A percentile compares a stretch with the other conserved stretches of the same genome.
phyloP scores from a whole-genome alignment of 1,140 invertebrate genomes.

The Neotoxoptera formosana region DNA sequence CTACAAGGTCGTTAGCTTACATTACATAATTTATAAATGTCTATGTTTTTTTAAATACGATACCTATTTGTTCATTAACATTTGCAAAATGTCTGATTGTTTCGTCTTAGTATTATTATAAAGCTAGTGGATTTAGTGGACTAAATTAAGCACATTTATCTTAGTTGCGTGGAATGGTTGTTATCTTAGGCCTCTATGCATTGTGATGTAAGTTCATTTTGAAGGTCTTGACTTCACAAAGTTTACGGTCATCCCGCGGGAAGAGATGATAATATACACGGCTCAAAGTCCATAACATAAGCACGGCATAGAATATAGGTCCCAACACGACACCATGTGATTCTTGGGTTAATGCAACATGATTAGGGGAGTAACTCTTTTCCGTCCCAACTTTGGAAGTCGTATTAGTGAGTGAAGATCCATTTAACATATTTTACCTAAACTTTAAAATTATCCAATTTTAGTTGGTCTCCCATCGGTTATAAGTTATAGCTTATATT shows the following conservation, averaged over 20 bases:
- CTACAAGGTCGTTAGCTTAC: not conserved
- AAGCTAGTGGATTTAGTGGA: not conserved
- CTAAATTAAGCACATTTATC: constrained; percentile 34
- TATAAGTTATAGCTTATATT: not conserved
- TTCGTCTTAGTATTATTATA: not conserved
- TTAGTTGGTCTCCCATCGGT: not conserved
- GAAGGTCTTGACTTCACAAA: constrained; percentile 10
- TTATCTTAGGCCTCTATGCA: not conserved
- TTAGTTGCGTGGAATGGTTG: not conserved
- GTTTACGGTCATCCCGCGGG: constrained; percentile 46
- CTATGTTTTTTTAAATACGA: not conserved
- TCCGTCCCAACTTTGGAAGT: not conserved
- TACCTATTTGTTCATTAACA: not conserved
- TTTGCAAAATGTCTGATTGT: not conserved
- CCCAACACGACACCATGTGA: not conserved
- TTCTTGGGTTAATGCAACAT: not conserved
- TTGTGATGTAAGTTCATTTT: constrained; percentile 28
- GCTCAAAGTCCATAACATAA: constrained; percentile 7
- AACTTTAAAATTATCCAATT: not conserved
- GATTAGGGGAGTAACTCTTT: not conserved
- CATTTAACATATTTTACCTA: not conserved
- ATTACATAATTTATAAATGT: not conserved
- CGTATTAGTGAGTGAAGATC: constrained; percentile 6
- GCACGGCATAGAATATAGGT: not conserved
- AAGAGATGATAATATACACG: not conserved